Evolutionary conservation across 2,113 vertebrate species (phyloP).

Genomic region (Mustela lutreola): DNA sequence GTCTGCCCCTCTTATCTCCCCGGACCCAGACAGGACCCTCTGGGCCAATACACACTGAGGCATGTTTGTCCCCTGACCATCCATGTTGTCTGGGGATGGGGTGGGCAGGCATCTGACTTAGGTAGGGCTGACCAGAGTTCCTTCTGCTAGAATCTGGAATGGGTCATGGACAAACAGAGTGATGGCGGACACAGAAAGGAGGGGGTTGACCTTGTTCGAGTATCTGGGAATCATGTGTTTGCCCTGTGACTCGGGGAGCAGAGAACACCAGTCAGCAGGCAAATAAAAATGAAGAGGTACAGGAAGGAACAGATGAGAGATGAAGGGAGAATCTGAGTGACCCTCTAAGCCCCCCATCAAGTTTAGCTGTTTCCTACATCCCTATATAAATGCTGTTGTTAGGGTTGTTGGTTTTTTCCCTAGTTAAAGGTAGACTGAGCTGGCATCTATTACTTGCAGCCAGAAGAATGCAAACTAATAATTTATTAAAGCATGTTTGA

Average conservation of each 20-base stretch:
- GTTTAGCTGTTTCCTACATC: background rate
- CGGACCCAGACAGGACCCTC: background rate
- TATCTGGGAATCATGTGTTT: background rate
- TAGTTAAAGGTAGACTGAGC: background rate
- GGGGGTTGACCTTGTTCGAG: background rate
- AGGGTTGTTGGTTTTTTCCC: no score
- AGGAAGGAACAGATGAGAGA: background rate
- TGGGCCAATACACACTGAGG: background rate
- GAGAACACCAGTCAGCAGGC: background rate
- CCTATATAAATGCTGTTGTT: background rate
- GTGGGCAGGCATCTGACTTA: background rate
- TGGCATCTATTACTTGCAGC: background rate
- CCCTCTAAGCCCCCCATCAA: background rate
- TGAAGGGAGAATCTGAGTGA: background rate
- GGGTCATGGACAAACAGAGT: background rate
- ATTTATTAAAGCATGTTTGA: background rate
- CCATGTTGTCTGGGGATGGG: rapidly evolving
- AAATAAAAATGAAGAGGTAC: background rate
- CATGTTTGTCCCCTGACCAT: background rate
- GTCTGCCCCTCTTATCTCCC: background rate
- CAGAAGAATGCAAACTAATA: background rate
- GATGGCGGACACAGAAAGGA: background rate
- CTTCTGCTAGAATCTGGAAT: background rate
- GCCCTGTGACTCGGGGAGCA: background rate
- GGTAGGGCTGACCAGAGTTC: background rate